Evolutionary conservation across 92 coral and sea anemone genomes (phyloP).

Genomic region (Hydrozoanthus gracilis): DNA sequence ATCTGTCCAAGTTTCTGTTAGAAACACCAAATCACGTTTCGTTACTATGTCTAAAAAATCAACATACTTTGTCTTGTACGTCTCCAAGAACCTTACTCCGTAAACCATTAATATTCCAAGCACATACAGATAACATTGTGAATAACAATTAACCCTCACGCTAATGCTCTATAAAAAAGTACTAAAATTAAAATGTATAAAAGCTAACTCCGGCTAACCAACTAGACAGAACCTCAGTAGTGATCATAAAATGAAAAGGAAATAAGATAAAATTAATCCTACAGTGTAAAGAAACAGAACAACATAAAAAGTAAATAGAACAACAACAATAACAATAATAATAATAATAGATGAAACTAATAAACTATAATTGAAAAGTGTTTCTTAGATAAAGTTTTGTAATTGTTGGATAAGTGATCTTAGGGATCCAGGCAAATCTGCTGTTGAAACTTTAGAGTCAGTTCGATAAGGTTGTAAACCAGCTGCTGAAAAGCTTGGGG

Average conservation of each 20-base stretch:
- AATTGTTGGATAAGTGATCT: constrained; percentile 44
- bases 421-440: constrained; percentile 46
- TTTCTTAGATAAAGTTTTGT: constrained; percentile 46
- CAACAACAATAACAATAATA: not conserved
- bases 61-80: constrained; percentile 48
- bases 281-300: constrained; percentile 8
- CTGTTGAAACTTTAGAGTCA: constrained; percentile 5
- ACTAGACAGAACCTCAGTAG: constrained; percentile 27
- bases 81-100: constrained; percentile 53
- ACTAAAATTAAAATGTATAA: constrained; percentile 1
- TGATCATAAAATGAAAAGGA: not conserved
- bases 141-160: not conserved
- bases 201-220: constrained; percentile 3
- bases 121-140: constrained; percentile 10
- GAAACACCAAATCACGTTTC: constrained; percentile 59
- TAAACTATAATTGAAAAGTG: not conserved
- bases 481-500: constrained; percentile 19
- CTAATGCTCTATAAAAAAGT: constrained; percentile 17
- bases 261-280: constrained; percentile 1
- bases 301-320: not conserved
- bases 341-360: too few species aligned
- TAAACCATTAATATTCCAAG: constrained; percentile 26
- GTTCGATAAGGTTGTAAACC: not conserved
- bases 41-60: constrained; percentile 48
- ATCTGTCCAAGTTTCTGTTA: constrained; percentile 68